Base-by-base conservation (phyloP, 1,140 invertebrate species). In the Delia radicum region DNA sequence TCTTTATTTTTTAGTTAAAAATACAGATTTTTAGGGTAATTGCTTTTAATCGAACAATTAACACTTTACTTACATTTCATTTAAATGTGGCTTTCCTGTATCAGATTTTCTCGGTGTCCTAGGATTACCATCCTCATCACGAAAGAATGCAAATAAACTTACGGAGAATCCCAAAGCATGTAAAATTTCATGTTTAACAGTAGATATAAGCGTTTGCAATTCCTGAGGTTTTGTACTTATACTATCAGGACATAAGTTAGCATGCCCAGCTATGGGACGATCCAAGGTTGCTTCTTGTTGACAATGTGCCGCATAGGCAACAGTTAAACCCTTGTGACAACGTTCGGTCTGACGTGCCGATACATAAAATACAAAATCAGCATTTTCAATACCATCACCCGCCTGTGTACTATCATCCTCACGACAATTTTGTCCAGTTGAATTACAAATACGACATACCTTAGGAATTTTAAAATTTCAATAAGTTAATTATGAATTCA, bases 181-280 rank as follows among this genome's bases (percentile, higher is more conserved):
- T 0, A 99, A 89, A 83, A 99, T 99, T 87, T 99, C 98, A 87
- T 99, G 98, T 87, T 99, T 99, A 0, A 99, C 96, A 0, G 97
- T 99, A 26, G 97, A 98, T 77, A 99, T 88, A 2, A 99, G 89
- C 15, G 96, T 96, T 80, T 97, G 94, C 75, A 97, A 87, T 81
- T 99, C 97, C 81, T 98, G 94, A 31, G 92, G 91, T 82, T 96
- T 96, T 15, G 95, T 97, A 80, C 94, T 96, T 62, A 99, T 94
- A 80, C 95, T 96, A n/a, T 93, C 91, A 0, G 98, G 98, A 83
- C 98, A 99, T 72, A 99, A 91, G 89, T 99, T 99, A 1, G 98
- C 97, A 88, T 99, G 97, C 0, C 98, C 98, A 0, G 98, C 98
- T 73, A 99, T 97, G 1, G 98, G 98, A 79, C 96, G 91, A 88